phyloP scores from a whole-genome alignment of 2,113 vertebrate species.

The Alosa alosa region DNA sequence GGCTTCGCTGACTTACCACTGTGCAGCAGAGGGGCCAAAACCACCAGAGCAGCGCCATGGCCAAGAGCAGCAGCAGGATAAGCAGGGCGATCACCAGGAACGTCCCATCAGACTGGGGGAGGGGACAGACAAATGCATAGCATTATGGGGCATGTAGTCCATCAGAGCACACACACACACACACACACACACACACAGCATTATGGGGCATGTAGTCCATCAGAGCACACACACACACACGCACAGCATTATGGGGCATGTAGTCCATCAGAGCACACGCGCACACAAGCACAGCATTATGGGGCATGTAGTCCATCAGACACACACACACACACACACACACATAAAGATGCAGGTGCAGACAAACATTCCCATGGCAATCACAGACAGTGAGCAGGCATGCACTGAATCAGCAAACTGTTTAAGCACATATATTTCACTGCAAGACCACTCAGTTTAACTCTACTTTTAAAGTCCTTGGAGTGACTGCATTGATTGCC shows the following conservation, averaged over 20 bases:
- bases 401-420: conserved; percentile 1
- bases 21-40: conserved; percentile 99
- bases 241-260: neutral
- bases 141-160: neutral
- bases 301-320: neutral
- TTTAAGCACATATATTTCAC: neutral
- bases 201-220: too few species aligned
- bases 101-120: conserved; percentile 84
- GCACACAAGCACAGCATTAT: neutral
- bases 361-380: neutral
- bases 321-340: conserved; percentile 1
- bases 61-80: conserved; percentile 88
- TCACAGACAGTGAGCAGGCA: neutral
- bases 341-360: neutral
- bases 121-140: neutral
- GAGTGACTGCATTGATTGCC: neutral
- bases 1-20: conserved; percentile 76
- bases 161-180: conserved; percentile 23
- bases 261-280: conserved; percentile 20
- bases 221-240: neutral
- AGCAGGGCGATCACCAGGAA: conserved; percentile 89
- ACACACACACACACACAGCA: neutral
- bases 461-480: neutral
- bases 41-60: conserved; percentile 91
- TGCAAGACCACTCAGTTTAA: neutral